Conservation (phyloP, 1,140 invertebrate genomes). For the Anastrepha obliqua region DNA sequence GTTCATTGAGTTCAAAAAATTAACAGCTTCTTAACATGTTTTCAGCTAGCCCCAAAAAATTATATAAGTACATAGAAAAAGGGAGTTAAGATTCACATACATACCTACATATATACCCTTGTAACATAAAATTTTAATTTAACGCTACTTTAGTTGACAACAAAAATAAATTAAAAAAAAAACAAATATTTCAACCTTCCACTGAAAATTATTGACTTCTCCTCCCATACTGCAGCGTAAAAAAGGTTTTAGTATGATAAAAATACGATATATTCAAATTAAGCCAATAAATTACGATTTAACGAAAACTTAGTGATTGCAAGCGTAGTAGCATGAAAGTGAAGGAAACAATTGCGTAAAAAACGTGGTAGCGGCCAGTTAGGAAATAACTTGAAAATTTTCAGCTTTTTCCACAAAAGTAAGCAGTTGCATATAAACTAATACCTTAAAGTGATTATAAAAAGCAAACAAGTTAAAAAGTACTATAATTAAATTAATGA, state of each 20-base stretch:
- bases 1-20: background rate
- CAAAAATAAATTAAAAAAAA: no score
- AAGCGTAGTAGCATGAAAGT: conserved; percentile 22
- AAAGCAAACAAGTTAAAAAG: background rate
- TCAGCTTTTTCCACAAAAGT: no score
- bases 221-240: no score
- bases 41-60: no score
- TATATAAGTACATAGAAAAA: background rate
- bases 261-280: background rate
- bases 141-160: no score
- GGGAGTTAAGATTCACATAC: background rate
- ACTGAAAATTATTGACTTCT: no score
- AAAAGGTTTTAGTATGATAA: background rate
- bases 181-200: no score
- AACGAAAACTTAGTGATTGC: conserved; percentile 5
- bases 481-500: background rate
- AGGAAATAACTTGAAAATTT: background rate
- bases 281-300: conserved; percentile 11
- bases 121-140: background rate
- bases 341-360: conserved; percentile 45
- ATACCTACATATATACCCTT: background rate
- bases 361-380: background rate
- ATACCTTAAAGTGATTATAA: no score
- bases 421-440: background rate
- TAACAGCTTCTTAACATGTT: background rate